Evolutionary conservation across 2,113 vertebrate species (phyloP), one percentile per base, ranked within the genome.

Genomic region (Toxostoma redivivum): DNA sequence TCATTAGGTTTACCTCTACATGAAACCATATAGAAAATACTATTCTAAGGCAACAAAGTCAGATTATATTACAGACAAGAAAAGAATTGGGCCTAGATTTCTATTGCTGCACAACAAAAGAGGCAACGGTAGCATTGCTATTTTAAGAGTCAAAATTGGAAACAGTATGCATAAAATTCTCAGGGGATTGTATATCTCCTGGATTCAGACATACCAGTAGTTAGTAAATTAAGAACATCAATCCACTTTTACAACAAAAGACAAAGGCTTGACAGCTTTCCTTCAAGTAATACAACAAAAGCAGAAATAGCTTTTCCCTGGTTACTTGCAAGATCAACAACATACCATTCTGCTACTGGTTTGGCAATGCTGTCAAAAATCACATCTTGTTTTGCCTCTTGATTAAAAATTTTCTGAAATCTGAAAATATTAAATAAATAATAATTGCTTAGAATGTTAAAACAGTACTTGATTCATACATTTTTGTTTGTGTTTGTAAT

Each of bases 361-460:
- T 98, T 99, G 91, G 99, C 99, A 94, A 99, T 98, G 80, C 78
- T 95, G 93, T 99, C 98, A 97, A 99, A 99, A 95, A 99, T 92
- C 35, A 98, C 98, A 58, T 99, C 99, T 98, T 99, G 99, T 93
- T 98, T 99, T 91, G 90, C 71, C 16, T 97, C 97, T 95, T 99
- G 99, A 98, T 99, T 99, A 97, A 99, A 99, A 89, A 99, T 98
- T 90, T 98, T 99, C 95, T 99, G 98, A 98, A 99, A 99, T 97
- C 99, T 99, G 98, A 91, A 98, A 98, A 98, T 94, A 91, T 93
- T 81, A 97, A 97, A 93, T 78, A 92, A 92, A 94, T 95, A 93
- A 88, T 91, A 89, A 97, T 90, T 94, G 85, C 91, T 96, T 66
- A 90, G 80, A 91, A 74, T 86, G 53, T 95, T 95, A 70, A 94